Evolutionary conservation across 1,140 invertebrate species (phyloP).

Genomic region (Drosophila gunungcola): DNA sequence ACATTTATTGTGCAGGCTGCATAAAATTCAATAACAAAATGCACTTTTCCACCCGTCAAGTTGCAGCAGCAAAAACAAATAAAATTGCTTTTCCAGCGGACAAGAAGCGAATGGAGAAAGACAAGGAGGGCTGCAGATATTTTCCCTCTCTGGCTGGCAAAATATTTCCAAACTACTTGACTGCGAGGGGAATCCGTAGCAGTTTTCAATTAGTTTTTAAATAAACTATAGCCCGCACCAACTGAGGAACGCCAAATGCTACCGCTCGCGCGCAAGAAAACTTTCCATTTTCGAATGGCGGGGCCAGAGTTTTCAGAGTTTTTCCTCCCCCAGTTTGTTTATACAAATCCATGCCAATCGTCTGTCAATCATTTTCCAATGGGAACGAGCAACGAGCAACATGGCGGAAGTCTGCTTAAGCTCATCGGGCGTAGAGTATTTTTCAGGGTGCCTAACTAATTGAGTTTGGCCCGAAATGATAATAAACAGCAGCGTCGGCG

Average conservation of each 20-base stretch:
- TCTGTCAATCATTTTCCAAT: slow-evolving; percentile 83
- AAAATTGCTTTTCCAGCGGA: slow-evolving; percentile 62
- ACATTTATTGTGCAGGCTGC: slow-evolving; percentile 32
- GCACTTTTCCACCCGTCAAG: slow-evolving; percentile 64
- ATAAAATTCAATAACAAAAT: slow-evolving; percentile 77
- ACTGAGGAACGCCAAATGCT: slow-evolving; percentile 47
- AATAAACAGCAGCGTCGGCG: slow-evolving; percentile 64
- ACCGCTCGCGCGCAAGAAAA: slow-evolving; percentile 32
- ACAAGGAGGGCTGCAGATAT: slow-evolving; percentile 23
- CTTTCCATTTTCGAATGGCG: slow-evolving; percentile 67
- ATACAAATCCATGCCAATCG: slow-evolving; percentile 83
- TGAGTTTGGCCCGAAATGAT: slow-evolving; percentile 75
- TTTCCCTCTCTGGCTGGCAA: slow-evolving; percentile 41
- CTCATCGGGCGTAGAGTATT: slow-evolving; percentile 52
- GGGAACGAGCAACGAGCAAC: slow-evolving; percentile 37
- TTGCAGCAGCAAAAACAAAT: slow-evolving; percentile 64
- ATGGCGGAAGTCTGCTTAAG: slow-evolving; percentile 84
- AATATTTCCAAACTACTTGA: slow-evolving; percentile 67
- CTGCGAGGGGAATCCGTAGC: slow-evolving; percentile 36
- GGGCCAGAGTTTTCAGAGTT: slow-evolving; percentile 23
- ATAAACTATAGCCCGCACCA: slow-evolving; percentile 64
- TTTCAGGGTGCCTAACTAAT: slow-evolving; percentile 56
- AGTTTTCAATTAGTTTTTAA: slow-evolving; percentile 82
- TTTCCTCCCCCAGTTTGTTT: slow-evolving; percentile 68
- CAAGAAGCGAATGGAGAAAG: slow-evolving; percentile 35